Base-by-base conservation (phyloP, 2,797 vertebrate species). In the Hydrolagus colliei region DNA sequence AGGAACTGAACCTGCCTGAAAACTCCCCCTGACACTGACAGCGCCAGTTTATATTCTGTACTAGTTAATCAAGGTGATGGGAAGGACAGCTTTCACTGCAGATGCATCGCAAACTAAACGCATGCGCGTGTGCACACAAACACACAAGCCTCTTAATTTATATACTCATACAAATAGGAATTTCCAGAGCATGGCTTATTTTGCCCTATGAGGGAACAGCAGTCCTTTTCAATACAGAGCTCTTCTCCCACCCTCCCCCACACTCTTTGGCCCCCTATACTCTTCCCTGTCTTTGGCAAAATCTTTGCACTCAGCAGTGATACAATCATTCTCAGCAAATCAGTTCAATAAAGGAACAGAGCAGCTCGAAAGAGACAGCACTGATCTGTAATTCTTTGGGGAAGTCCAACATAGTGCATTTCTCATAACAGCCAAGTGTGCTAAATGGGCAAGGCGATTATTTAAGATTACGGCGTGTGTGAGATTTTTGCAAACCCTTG, bases 81-180 rank as follows among this genome's bases (percentile, higher is more conserved):
- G 41, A 52, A 52, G 41, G 41, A 52, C 41, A 52, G 41, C 41
- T 52, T 52, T 52, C 41, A 52, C 41, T 52, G 41, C 41, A 52
- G 41, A 89, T 90, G 88, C 91, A 90, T 91, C 91, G 90, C 87
- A 89, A 86, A 88, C 88, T 87, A 88, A 75, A 52, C 41, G 41
- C 41, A 52, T 52, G 41, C 6, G 41, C 41, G 6, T 52, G 41
- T 52, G 41, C 41, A 52, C 41, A 52, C 41, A 52, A 52, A 52
- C 41, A 52, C 41, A 52, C 41, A 59, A 20, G 41, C 41, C 18
- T 59, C 73, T 18, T 76, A 52, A 20, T 59, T 59, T 20, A 76
- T 59, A 20, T 52, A 52, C 41, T 76, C 16, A 74, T 7, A 74
- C 27, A 75, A 52, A 76, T 18, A 59, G 7, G 35, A 59, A 76